phyloP scores from a whole-genome alignment of 2,888 invertebrate species.

The Timema podura region DNA sequence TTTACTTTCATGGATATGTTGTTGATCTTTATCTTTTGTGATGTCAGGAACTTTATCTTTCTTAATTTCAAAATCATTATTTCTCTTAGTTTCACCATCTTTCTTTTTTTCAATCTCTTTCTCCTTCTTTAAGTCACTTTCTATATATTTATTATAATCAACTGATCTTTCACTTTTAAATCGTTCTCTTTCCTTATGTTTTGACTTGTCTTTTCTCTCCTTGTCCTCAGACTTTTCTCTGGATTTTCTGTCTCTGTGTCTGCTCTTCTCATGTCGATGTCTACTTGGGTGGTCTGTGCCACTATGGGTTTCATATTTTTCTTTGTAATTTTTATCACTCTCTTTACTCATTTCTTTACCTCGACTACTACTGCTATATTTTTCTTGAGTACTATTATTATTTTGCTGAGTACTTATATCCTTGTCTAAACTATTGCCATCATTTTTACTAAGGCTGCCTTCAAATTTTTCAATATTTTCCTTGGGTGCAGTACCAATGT shows the following conservation, averaged over 20 bases:
- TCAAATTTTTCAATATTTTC: slow-evolving; percentile 10
- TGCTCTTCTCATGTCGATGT: slow-evolving; percentile 19
- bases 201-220: slow-evolving; percentile 3
- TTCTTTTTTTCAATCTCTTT: slow-evolving; percentile 9
- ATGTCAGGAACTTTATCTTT: slow-evolving; percentile 5
- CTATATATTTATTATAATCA: too few species aligned
- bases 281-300: too few species aligned
- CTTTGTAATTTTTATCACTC: slow-evolving; percentile 23
- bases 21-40: slow-evolving; percentile 2
- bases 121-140: not conserved
- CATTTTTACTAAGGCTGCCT: not conserved
- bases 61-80: slow-evolving; percentile 1
- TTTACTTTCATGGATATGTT: slow-evolving; percentile 22
- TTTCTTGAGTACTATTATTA: not conserved
- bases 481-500: not conserved
- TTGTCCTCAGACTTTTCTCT: slow-evolving; percentile 19
- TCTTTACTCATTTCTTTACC: slow-evolving; percentile 26
- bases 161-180: slow-evolving; percentile 12
- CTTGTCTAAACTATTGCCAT: slow-evolving; percentile 5
- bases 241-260: slow-evolving; percentile 19
- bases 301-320: slow-evolving; percentile 9
- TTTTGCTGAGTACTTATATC: not conserved
- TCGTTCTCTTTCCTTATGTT: slow-evolving; percentile 12
- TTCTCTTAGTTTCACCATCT: slow-evolving; percentile 5
- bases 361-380: not conserved